Evolutionary conservation across 2,113 vertebrate species (phyloP), one percentile per base, ranked within the genome.

Genomic region (Empidonax alnorum): DNA sequence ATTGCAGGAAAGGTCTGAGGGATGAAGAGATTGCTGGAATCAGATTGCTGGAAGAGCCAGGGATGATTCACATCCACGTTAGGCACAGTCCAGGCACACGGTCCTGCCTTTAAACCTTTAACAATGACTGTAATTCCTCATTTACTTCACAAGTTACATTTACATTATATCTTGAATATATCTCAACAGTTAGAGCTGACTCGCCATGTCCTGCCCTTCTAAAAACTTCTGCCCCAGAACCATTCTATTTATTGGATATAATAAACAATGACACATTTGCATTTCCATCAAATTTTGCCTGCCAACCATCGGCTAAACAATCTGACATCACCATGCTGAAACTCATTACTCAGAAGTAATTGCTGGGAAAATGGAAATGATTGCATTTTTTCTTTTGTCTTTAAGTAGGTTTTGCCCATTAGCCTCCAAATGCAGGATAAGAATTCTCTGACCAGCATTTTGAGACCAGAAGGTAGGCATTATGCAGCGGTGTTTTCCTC

Each of bases 51-150:
- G 44, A 74, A 81, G 68, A 93, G 49, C 7, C 50, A 82, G 13
- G 20, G 4, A 7, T 65, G 50, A 14, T 25, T 71, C 35, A 16
- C 18, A 30, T 0, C 0, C 9, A 35, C 53, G 42, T 4, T 27
- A 46, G 24, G 39, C 25, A 78, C 5, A 7, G 6, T 63, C 62
- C 58, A n/a, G 33, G 71, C 21, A 46, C 42, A 14, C 3, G 4
- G 15, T 72, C n/a, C 58, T 85, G 74, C 44, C 35, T 75, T 72
- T 24, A 75, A 78, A 27, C 47, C 30, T 82, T 59, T 55, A 79
- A 35, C 46, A 76, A 22, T 15, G 9, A 33, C 46, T 13, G 28
- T 14, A 7, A 35, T 31, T 74, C 84, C 59, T 56, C 46, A 35
- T 9, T 50, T 41, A 31, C 49, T 50, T 77, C 37, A 39, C 42